Percentiles rank a stretch among this genome's conserved stretches.
Conservation (phyloP, 2,113 vertebrate species). For the Podiceps cristatus region DNA sequence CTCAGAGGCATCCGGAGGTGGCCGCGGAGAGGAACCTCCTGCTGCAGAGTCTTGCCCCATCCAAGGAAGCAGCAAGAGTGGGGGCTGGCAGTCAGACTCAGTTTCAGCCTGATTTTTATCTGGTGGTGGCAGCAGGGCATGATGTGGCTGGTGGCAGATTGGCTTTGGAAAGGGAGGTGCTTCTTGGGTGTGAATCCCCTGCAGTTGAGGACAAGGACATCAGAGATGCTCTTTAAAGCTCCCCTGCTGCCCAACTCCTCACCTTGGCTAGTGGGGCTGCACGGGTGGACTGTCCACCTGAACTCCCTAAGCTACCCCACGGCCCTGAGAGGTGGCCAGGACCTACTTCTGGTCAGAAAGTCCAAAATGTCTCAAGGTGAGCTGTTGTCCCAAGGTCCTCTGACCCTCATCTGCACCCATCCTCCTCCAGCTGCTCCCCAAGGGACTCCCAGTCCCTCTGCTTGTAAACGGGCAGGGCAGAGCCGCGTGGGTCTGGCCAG, state of each 20-base stretch:
- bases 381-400: neutral
- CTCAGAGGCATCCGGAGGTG: neutral
- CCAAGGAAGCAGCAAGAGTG: neutral
- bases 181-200: neutral
- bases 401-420: neutral
- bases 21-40: neutral
- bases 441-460: neutral
- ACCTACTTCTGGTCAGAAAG: neutral
- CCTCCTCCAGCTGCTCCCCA: neutral
- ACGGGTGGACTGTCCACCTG: fast-evolving
- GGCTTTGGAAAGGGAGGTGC: neutral
- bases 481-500: neutral
- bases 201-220: neutral
- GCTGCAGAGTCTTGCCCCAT: fast-evolving
- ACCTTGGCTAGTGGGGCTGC: neutral
- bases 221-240: neutral
- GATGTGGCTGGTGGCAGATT: neutral
- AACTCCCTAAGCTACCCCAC: fast-evolving
- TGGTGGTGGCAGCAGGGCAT: neutral
- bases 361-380: neutral
- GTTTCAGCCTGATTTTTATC: neutral
- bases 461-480: fast-evolving
- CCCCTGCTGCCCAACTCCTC: neutral
- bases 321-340: neutral
- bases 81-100: fast-evolving